Evolutionary conservation across 2,113 vertebrate genomes (phyloP), one percentile per base, ranked within the genome.

Genomic region (Neogobius melanostomus): DNA sequence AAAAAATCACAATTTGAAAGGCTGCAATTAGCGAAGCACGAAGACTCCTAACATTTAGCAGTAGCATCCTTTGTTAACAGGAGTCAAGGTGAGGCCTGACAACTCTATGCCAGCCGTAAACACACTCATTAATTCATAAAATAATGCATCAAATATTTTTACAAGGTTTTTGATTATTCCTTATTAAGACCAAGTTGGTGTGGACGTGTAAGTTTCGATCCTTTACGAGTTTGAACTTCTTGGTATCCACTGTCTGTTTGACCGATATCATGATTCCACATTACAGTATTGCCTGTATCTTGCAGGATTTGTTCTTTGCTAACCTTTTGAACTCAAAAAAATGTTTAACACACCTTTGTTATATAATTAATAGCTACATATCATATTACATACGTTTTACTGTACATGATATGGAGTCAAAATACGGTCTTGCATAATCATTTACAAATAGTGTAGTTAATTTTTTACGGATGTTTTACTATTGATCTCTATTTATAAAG

Each of bases 221-320:
- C 36, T n/a, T 71, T 77, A 80, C 16, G 66, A 67, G 52, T 66
- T 15, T 66, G 17, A 28, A 28, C 53, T 21, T 76, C 46, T 11
- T n/a, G 59, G 56, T 81, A 82, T 75, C 75, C n/a, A 10, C 51
- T 28, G 53, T 28, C 66, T 63, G 44, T 52, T 69, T 62, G 66
- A 74, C 67, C 52, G 48, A 50, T 17, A 36, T 36, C 4, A 5
- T 15, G 6, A 14, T 50, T 1, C 4, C 8, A 21, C 17, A 16
- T 53, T 50, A 50, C 48, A 53, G 17, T 28, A 56, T 56, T 56
- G 17, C 17, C 17, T 56, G 17, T 21, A 21, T 11, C 9, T 28
- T 28, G 53, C 53, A 17, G 16, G 3, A 21, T 21, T 10, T 21
- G 16, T 54, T 17, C 4, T 16, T 8, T 36, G 11, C 21, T 59